Evolutionary conservation across 2,113 vertebrate species (phyloP).

Genomic region (Jaculus jaculus): DNA sequence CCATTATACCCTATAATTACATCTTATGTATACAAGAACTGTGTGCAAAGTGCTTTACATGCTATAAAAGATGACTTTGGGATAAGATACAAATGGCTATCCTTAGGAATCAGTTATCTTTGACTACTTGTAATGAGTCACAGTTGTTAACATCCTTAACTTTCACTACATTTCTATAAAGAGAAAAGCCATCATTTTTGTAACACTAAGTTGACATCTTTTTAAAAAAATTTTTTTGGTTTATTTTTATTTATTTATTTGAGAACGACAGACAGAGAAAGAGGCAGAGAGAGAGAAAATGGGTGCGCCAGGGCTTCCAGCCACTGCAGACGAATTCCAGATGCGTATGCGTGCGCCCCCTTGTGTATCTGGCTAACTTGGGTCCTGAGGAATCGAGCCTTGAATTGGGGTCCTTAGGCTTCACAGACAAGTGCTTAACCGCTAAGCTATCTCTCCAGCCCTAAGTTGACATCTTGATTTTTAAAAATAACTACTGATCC

Average conservation of each 20-base stretch:
- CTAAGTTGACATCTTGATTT: constrained; percentile 32
- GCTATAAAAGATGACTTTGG: constrained; percentile 79
- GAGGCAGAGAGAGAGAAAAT: no score
- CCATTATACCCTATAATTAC: constrained; percentile 70
- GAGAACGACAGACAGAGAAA: no score
- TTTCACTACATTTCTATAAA: constrained; percentile 48
- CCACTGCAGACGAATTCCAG: no score
- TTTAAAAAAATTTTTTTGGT: no score
- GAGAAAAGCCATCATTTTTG: constrained; percentile 59
- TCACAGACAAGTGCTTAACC: no score
- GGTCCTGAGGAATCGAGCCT: no score
- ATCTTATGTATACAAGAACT: constrained; percentile 77
- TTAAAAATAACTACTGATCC: constrained; percentile 54
- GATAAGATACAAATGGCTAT: constrained; percentile 75
- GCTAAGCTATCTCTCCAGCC: no score
- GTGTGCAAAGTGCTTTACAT: constrained; percentile 82
- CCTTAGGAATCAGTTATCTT: constrained; percentile 47
- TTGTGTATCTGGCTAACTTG: no score
- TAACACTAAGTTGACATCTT: constrained; percentile 26
- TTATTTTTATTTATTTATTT: no score
- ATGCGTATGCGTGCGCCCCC: no score
- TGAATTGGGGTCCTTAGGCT: no score
- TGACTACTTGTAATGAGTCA: constrained; percentile 51
- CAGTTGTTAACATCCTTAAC: constrained; percentile 53
- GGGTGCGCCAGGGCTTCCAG: no score